These are phyloP conservation scores for Hippocampus mohnikei DNA, from an alignment of 2,113 vertebrate genomes.

Conservation along the genomic window DNA sequence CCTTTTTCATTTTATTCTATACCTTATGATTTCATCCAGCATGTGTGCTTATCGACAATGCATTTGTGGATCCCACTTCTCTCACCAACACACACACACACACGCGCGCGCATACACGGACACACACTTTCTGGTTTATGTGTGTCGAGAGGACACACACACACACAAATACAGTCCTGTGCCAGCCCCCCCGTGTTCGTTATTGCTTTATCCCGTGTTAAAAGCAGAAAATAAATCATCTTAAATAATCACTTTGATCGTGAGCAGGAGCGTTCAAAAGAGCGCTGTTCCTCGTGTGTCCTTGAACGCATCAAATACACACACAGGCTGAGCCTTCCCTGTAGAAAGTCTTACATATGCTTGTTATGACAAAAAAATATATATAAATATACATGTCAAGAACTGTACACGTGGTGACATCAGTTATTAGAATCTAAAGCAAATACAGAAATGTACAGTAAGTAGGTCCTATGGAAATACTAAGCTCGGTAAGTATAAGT, in stretches of 20 bases:
- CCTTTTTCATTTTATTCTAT: slow-evolving; percentile 69
- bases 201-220: slow-evolving; percentile 72
- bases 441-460: slow-evolving; percentile 64
- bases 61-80: slow-evolving; percentile 35
- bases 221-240: slow-evolving; percentile 66
- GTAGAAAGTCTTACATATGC: slow-evolving; percentile 53
- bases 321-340: slow-evolving; percentile 43
- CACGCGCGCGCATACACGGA: neutral
- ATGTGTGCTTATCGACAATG: slow-evolving; percentile 74
- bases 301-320: slow-evolving; percentile 22
- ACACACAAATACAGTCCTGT: slow-evolving; percentile 36
- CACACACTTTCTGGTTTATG: too few relatives aligned
- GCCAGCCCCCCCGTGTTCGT: slow-evolving; percentile 55
- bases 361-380: slow-evolving; percentile 33
- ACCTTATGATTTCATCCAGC: slow-evolving; percentile 70
- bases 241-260: slow-evolving; percentile 51
- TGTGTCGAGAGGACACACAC: too few relatives aligned
- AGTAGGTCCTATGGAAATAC: slow-evolving; percentile 67
- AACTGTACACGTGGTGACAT: slow-evolving; percentile 56
- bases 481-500: slow-evolving; percentile 42
- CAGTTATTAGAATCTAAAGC: slow-evolving; percentile 60
- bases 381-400: slow-evolving; percentile 29
- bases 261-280: slow-evolving; percentile 65
- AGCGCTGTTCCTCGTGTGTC: slow-evolving; percentile 47
- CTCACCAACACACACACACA: slow-evolving; percentile 36